A percentile compares a stretch with the other conserved stretches of the same genome.
phyloP scores from a whole-genome alignment of 2,113 vertebrate genomes.

The Galemys pyrenaicus region DNA sequence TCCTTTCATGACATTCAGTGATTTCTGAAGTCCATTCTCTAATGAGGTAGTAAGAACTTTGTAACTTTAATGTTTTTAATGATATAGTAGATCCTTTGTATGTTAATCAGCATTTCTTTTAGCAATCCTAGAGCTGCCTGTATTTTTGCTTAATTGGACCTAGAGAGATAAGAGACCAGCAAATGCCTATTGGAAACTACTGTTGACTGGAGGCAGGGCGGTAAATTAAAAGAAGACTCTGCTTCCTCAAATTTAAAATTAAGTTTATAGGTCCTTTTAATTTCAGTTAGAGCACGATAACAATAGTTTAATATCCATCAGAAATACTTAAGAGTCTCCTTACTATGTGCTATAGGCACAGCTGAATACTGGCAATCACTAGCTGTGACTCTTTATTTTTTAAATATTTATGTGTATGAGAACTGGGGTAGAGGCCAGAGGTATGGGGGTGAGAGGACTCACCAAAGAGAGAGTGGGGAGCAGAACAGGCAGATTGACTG shows the following conservation, averaged over 20 bases:
- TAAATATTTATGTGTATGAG: too few species aligned
- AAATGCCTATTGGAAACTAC: not conserved
- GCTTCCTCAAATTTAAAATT: not conserved
- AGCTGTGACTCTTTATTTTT: not conserved
- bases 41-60: not conserved
- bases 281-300: not conserved
- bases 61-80: not conserved
- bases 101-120: conserved; percentile 14
- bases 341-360: not conserved
- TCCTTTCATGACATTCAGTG: not conserved
- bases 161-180: not conserved
- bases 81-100: not conserved
- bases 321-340: not conserved
- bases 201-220: conserved; percentile 24
- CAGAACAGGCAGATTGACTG: too few species aligned
- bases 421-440: too few species aligned
- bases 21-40: conserved; percentile 7
- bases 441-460: too few species aligned
- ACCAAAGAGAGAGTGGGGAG: too few species aligned
- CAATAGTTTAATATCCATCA: not conserved
- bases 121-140: not conserved
- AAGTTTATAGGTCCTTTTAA: not conserved
- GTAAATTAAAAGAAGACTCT: conserved; percentile 29
- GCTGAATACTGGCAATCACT: not conserved
- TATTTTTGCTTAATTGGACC: conserved; percentile 43